A percentile compares a stretch with the other conserved stretches of the same genome.
Conservation (phyloP, 2,797 vertebrate species). For the Psittacula derbiana region DNA sequence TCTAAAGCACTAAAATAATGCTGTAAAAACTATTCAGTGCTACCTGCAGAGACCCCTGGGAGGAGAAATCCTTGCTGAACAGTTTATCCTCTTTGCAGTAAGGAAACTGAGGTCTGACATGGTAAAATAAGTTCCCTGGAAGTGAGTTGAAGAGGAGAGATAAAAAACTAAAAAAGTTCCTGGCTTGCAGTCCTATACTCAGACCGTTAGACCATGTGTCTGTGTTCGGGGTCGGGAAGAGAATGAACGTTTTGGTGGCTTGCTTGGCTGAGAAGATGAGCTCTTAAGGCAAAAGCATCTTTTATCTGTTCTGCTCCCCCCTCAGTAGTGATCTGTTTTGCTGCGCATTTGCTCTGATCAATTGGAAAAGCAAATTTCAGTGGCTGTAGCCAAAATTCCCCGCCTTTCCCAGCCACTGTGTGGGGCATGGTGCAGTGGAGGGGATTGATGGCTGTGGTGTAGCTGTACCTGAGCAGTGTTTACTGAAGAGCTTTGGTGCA, state of each 20-base stretch:
- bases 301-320: accelerated
- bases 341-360: neutral
- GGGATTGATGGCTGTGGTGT: neutral
- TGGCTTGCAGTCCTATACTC: neutral
- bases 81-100: conserved; percentile 16
- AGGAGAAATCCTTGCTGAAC: neutral
- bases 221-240: neutral
- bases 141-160: neutral
- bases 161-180: neutral
- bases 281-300: neutral
- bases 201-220: neutral
- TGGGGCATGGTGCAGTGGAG: accelerated
- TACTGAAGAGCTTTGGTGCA: neutral
- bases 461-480: neutral
- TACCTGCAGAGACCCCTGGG: conserved; percentile 3
- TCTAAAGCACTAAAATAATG: conserved; percentile 38
- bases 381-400: neutral
- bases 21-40: neutral
- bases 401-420: neutral
- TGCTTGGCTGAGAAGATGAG: neutral
- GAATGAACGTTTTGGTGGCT: neutral
- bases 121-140: neutral
- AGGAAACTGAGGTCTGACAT: neutral
- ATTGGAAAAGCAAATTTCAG: neutral
- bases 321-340: neutral